Base-by-base conservation (phyloP, 2,113 vertebrate genomes). In the Perccottus glenii region DNA sequence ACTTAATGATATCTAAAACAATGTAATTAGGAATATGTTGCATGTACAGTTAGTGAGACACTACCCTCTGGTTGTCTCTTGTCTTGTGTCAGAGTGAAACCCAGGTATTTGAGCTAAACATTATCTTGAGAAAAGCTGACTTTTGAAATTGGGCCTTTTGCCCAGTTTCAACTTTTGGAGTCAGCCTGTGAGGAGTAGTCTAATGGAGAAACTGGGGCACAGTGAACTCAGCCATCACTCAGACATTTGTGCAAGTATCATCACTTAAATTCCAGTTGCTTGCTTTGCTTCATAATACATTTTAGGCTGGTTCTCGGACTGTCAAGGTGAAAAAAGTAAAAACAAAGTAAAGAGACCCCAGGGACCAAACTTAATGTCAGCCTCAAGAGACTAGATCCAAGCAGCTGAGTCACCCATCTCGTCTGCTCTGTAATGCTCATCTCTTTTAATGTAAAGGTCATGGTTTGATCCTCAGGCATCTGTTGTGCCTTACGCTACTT, bases 391-490 rank as follows among this genome's bases (percentile, higher is more conserved):
- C 35, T 5, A 14, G 60, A 67, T 32, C 19, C 40, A 47, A 70
- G 67, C 45, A 64, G 68, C 64, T 60, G 68, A 84, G 45, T 74
- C 70, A 73, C 63, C 55, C 9, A n/a, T 59, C 36, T 67, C 55
- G 43, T 49, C 60, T 50, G 55, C 33, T 77, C 76, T 27, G 52
- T 73, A 74, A 73, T 66, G 60, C 57, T 38, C 46, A 1, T 40
- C 32, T 64, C 58, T 61, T 79, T 77, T 82, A 65, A 81, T 73
- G 56, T 78, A 77, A 86, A 79, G 64, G 77, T 82, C 74, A 81
- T 3, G 2, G 65, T 77, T 82, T 85, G 75, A 80, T 82, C 61
- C 27, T 77, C 61, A 65, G 60, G 56, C 33, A 9, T 38, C 60
- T 42, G 5, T 60, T 55, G 62, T 62, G 48, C 45, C 64, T 49